Base-by-base conservation (phyloP, 1,140 invertebrate genomes). In the Camponotus vicinus region DNA sequence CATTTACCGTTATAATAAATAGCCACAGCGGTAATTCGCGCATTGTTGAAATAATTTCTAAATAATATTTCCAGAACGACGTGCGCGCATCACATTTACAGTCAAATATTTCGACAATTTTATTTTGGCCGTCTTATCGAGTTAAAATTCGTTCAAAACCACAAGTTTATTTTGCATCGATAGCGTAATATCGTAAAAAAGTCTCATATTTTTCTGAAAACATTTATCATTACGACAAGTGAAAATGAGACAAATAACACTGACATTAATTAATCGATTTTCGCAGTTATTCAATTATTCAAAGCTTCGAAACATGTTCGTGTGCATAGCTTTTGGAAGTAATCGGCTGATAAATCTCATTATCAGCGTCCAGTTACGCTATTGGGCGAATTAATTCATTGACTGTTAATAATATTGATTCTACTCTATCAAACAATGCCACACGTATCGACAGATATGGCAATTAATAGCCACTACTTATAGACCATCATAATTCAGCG, bases 381-480 rank as follows among this genome's bases (percentile, higher is more conserved):
- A 73, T 73, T 63, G 79, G 67, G 69, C 79, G 73, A 83, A 83
- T 83, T 83, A 83, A 73, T 73, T 83, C 69, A 83, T 83, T 83
- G 79, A 83, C 79, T 83, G 79, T 83, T 83, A 83, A 83, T 83
- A 83, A 83, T 73, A 73, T 83, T 83, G 79, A 83, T 83, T 83
- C 69, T 83, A 83, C 79, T 83, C 79, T 75, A 61, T 83, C 79
- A 83, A 83, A 83, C 69, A 83, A 83, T 83, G 57, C 79, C 69
- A 55, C 69, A 45, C 18, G 27, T 83, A 61, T 57, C 79, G 79
- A 83, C 69, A 83, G 69, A 83, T 83, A 73, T 83, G 79, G 73
- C 73, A 83, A 83, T 83, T 83, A 83, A 83, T 45, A 73, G 18
- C 55, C 71, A 42, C 69, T 73, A 75, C 67, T 69, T 83, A 83